A percentile compares a stretch with the other conserved stretches of the same genome.
These are phyloP conservation scores for Delichon dasypus DNA, from an alignment of 2,797 vertebrate species.

Conservation along the genomic window DNA sequence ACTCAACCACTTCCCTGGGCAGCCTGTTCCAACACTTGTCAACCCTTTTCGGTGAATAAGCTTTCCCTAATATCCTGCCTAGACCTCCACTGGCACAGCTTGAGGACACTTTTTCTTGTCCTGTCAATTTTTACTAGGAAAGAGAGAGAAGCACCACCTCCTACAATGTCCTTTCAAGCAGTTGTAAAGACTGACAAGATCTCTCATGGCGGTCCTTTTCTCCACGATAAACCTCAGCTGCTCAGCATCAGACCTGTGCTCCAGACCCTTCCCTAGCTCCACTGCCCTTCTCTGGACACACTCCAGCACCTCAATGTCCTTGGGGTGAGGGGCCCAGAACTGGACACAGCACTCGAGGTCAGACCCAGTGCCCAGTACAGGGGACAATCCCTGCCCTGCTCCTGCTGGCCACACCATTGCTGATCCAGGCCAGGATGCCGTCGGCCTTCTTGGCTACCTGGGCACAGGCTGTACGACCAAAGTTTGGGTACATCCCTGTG, in stretches of 20 bases:
- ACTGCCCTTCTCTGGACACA: rapidly evolving
- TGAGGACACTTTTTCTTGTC: not conserved
- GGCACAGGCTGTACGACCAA: rapidly evolving
- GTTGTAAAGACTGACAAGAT: rapidly evolving
- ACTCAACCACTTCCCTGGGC: not conserved
- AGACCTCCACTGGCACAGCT: not conserved
- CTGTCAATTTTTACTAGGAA: not conserved
- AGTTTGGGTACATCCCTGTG: not conserved
- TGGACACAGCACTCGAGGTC: rapidly evolving
- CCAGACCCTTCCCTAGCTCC: not conserved
- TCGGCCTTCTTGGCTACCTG: rapidly evolving
- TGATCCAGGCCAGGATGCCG: not conserved
- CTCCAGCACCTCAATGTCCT: not conserved
- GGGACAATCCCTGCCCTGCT: not conserved
- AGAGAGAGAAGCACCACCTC: not conserved
- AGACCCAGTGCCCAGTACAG: rapidly evolving
- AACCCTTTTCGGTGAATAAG: not conserved
- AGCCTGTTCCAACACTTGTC: not conserved
- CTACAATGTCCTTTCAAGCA: not conserved
- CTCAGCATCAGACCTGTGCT: rapidly evolving
- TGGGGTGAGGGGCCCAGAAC: not conserved
- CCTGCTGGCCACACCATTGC: not conserved
- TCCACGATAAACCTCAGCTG: not conserved
- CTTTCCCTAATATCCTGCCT: not conserved
- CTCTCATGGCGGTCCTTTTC: no score